A percentile compares a stretch with the other conserved stretches of the same genome.
phyloP scores from a whole-genome alignment of 2,113 vertebrate species.

The Clupea harengus region DNA sequence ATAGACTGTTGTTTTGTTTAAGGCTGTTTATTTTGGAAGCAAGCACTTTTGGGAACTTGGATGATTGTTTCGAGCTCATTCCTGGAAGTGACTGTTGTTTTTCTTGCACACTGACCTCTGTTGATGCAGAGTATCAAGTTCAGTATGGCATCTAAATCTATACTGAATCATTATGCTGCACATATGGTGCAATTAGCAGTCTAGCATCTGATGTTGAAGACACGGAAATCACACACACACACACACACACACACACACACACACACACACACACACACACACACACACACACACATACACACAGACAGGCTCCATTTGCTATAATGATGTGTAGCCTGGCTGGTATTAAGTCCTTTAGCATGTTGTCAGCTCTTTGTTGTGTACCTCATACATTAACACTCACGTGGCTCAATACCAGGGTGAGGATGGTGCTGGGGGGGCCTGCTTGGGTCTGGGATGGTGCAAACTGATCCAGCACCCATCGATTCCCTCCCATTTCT shows the following conservation, averaged over 20 bases:
- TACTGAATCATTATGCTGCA: neutral
- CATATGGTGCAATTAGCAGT: neutral
- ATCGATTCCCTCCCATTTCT: conserved; percentile 37
- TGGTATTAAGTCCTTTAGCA: conserved; percentile 30
- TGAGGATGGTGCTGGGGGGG: neutral
- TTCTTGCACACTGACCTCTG: neutral
- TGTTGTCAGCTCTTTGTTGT: conserved; percentile 37
- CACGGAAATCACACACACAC: neutral
- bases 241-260: neutral
- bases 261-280: conserved; percentile 2
- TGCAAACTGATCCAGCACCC: conserved; percentile 28
- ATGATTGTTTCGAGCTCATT: neutral
- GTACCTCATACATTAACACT: conserved; percentile 41
- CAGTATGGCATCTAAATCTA: neutral
- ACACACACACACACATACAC: neutral
- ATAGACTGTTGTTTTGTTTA: neutral
- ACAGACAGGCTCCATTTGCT: neutral
- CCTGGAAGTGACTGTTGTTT: neutral
- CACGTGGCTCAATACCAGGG: conserved; percentile 20
- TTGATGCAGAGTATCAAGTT: neutral
- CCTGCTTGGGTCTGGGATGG: conserved; percentile 14
- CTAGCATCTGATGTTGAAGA: neutral
- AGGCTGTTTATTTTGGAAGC: neutral
- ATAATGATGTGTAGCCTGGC: conserved; percentile 33
- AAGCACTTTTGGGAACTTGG: neutral